Percentiles rank a stretch among this genome's conserved stretches.
Evolutionary conservation across 2,113 vertebrate species (phyloP).

Genomic region (Ciconia maguari): DNA sequence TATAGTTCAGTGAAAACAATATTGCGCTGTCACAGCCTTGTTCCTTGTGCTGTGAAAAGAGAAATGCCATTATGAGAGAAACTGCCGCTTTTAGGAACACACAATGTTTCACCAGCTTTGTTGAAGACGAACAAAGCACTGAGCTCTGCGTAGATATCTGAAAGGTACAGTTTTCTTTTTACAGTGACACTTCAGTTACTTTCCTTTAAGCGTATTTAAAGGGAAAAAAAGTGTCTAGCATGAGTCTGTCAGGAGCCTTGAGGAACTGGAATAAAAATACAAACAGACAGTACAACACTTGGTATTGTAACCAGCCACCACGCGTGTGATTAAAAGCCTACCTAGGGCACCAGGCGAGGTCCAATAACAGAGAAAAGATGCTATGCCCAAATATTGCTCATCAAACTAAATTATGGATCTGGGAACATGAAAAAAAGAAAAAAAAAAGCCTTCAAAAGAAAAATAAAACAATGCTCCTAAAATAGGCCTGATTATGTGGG

Average conservation of each 20-base stretch:
- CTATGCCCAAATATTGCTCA: slow-evolving; percentile 12
- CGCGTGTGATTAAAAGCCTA: background rate
- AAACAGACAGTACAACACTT: background rate
- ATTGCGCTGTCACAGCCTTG: slow-evolving; percentile 22
- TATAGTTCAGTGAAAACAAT: slow-evolving; percentile 54
- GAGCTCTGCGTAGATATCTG: slow-evolving; percentile 48
- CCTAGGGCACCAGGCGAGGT: background rate
- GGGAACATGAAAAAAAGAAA: background rate
- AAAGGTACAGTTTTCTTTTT: slow-evolving; percentile 57
- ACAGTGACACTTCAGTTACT: slow-evolving; percentile 59
- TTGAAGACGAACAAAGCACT: slow-evolving; percentile 32
- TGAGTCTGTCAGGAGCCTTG: slow-evolving; percentile 17
- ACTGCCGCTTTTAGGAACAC: slow-evolving; percentile 18
- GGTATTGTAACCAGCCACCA: background rate
- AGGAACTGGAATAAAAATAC: slow-evolving; percentile 27
- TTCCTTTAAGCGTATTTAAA: slow-evolving; percentile 30
- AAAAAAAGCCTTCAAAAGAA: slow-evolving; percentile 64
- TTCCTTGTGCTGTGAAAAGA: slow-evolving; percentile 32
- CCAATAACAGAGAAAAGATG: background rate
- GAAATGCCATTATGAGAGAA: slow-evolving; percentile 19
- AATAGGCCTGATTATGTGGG: slow-evolving; percentile 75
- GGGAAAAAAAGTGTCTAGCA: background rate
- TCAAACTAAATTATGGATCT: slow-evolving; percentile 58
- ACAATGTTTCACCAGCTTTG: slow-evolving; percentile 48
- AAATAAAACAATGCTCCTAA: slow-evolving; percentile 76